Evolutionary conservation across 1,140 invertebrate genomes (phyloP).

Genomic region (Acromyrmex heyeri): DNA sequence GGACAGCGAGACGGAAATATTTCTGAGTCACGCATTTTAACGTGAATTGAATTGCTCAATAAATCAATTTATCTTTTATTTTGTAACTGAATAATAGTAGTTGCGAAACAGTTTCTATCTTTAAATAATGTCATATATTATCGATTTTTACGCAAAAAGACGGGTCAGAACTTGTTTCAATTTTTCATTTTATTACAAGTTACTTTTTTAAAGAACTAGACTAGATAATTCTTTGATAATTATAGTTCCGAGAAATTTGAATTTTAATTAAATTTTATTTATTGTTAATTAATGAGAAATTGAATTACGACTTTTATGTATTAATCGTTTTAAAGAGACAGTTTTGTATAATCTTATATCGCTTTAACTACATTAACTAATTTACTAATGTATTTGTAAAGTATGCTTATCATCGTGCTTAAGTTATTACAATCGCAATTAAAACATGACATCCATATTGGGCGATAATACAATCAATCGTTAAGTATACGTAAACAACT

Average conservation of each 20-base stretch:
- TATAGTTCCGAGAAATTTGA: background rate
- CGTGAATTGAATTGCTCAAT: background rate
- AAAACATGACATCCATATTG: background rate
- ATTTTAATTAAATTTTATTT: background rate
- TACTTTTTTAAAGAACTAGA: background rate
- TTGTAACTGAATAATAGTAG: background rate
- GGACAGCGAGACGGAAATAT: background rate
- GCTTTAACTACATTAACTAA: background rate
- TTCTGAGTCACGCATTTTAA: background rate
- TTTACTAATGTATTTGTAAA: background rate
- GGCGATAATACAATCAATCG: background rate
- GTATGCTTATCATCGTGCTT: background rate
- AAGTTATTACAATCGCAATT: background rate
- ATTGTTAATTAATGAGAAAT: background rate
- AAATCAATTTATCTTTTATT: slow-evolving; percentile 9
- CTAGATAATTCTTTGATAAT: slow-evolving; percentile 14
- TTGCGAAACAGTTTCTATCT: background rate
- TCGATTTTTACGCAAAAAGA: background rate
- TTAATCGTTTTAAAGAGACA: background rate
- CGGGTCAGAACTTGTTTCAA: background rate
- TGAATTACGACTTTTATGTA: background rate
- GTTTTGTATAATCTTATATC: background rate
- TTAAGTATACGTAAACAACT: background rate
- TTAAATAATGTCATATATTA: background rate
- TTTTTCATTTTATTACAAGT: slow-evolving; percentile 1